phyloP scores from a whole-genome alignment of 2,888 invertebrate genomes.

The Flabesymbios commensalis region DNA sequence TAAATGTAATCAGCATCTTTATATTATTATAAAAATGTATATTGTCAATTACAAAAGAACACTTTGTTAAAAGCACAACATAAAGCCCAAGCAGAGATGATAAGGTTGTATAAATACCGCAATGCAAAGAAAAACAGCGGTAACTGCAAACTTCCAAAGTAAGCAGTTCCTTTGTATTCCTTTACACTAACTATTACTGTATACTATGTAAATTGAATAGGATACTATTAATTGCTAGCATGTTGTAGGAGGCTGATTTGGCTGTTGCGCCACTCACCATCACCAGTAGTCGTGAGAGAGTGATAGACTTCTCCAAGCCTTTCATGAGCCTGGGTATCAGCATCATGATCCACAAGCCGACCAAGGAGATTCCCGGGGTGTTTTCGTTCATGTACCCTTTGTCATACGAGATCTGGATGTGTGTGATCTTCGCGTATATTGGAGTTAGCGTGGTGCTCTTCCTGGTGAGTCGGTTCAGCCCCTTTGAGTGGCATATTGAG shows the following conservation, averaged over 20 bases:
- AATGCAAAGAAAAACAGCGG: too few species aligned
- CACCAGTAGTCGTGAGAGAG: constrained; percentile 89
- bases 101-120: too few species aligned
- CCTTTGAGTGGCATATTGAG: constrained; percentile 87
- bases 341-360: constrained; percentile 89
- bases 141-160: too few species aligned
- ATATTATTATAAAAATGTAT: too few species aligned
- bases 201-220: too few species aligned
- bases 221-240: too few species aligned
- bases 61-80: too few species aligned
- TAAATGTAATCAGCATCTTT: too few species aligned
- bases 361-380: constrained; percentile 86
- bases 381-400: constrained; percentile 98
- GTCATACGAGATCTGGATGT: constrained; percentile 96
- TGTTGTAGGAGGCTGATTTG: constrained; percentile 91
- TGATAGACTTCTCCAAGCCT: constrained; percentile 97
- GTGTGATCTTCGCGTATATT: constrained; percentile 83
- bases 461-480: constrained; percentile 94
- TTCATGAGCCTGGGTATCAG: constrained; percentile 96
- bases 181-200: too few species aligned
- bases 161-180: too few species aligned
- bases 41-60: too few species aligned
- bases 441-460: constrained; percentile 96
- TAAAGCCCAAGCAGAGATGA: too few species aligned
- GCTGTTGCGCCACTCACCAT: constrained; percentile 95